Conservation (phyloP, 2,888 invertebrate genomes). For the Drosophila prostipennis region DNA sequence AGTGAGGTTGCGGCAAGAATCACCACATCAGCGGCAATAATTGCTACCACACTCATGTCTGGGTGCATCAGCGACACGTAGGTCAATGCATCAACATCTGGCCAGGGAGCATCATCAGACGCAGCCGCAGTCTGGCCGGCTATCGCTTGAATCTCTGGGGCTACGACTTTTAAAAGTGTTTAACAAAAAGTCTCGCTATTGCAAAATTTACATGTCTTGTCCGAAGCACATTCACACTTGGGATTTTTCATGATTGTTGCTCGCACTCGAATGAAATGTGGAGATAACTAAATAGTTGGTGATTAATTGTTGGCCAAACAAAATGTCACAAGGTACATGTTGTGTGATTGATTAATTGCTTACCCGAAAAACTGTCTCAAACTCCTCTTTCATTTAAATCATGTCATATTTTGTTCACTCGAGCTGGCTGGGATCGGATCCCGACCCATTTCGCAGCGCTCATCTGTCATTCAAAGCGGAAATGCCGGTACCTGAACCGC, state of each 20-base stretch:
- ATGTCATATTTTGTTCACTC: neutral
- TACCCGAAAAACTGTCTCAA: slow-evolving; percentile 11
- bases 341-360: slow-evolving; percentile 20
- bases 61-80: slow-evolving; percentile 70
- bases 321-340: slow-evolving; percentile 34
- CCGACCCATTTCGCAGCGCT: slow-evolving; percentile 23
- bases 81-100: slow-evolving; percentile 66
- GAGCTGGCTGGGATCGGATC: slow-evolving; percentile 1
- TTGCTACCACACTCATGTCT: slow-evolving; percentile 56
- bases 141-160: slow-evolving; percentile 58
- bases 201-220: slow-evolving; percentile 65
- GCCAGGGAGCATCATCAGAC: slow-evolving; percentile 30
- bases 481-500: slow-evolving; percentile 22
- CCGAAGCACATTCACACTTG: slow-evolving; percentile 64
- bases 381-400: neutral
- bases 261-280: slow-evolving; percentile 5
- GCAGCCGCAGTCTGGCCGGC: slow-evolving; percentile 37
- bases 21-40: slow-evolving; percentile 39
- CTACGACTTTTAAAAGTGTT: slow-evolving; percentile 43
- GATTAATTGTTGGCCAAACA: slow-evolving; percentile 28
- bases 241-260: slow-evolving; percentile 36
- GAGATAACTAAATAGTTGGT: slow-evolving; percentile 5
- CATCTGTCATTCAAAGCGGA: slow-evolving; percentile 17
- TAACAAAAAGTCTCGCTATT: slow-evolving; percentile 54
- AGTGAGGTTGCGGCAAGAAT: slow-evolving; percentile 71